These are phyloP conservation scores for Xyrauchen texanus DNA, from an alignment of 2,113 vertebrate species.

Conservation along the genomic window DNA sequence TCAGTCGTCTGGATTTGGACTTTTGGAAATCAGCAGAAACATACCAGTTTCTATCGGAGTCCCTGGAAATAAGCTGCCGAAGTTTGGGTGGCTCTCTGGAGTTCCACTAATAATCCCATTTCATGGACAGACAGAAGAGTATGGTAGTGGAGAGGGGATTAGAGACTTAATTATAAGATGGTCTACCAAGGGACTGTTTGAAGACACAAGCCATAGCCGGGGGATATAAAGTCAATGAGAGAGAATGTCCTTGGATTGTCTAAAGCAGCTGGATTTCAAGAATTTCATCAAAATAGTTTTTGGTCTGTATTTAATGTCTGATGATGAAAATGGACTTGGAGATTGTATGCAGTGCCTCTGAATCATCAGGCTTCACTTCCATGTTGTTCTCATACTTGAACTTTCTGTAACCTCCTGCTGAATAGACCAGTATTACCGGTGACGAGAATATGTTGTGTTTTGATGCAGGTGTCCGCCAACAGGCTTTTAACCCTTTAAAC, in stretches of 20 bases:
- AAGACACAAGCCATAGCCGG: background rate
- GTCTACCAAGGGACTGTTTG: constrained; percentile 49
- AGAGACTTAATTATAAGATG: constrained; percentile 31
- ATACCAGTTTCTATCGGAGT: constrained; percentile 1
- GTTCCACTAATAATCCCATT: constrained; percentile 51
- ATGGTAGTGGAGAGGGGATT: constrained; percentile 40
- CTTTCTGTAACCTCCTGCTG: background rate
- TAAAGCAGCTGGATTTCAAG: background rate
- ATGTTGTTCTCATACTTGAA: background rate
- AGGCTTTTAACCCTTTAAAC: too few species aligned
- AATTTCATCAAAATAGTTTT: background rate
- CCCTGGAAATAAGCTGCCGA: constrained; percentile 1
- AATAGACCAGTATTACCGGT: too few species aligned
- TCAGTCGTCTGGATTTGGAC: background rate
- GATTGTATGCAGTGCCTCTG: background rate
- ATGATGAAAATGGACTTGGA: constrained; percentile 7
- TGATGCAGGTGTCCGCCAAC: too few species aligned
- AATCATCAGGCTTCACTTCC: background rate
- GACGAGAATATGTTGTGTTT: too few species aligned
- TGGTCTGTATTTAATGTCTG: background rate
- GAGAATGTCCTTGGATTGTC: constrained; percentile 28
- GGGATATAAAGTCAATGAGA: background rate
- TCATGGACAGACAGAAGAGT: constrained; percentile 55
- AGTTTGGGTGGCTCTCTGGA: background rate
- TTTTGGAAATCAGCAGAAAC: background rate